These are phyloP conservation scores for Nephrotoma flavescens DNA, from an alignment of 2,888 invertebrate species.

Conservation along the genomic window DNA sequence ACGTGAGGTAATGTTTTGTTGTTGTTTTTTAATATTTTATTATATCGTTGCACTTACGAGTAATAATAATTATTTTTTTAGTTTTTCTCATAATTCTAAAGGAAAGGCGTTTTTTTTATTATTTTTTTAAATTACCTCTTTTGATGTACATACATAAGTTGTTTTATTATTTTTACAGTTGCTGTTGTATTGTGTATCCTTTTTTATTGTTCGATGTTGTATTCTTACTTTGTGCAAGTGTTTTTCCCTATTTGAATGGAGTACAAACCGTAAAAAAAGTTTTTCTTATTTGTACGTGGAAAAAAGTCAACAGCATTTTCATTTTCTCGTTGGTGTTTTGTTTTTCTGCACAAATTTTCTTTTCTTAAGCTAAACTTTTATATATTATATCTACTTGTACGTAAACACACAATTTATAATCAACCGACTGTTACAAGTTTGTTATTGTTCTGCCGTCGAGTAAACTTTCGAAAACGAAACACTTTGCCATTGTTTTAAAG, in stretches of 20 bases:
- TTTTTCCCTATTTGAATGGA: neutral
- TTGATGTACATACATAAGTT: neutral
- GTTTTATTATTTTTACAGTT: neutral
- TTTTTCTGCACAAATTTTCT: neutral
- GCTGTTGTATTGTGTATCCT: neutral
- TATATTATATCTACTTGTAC: no score
- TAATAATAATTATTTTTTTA: neutral
- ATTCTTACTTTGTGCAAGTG: neutral
- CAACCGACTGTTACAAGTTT: neutral
- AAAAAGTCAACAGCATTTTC: neutral
- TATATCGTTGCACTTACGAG: neutral
- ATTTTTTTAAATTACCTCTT: neutral
- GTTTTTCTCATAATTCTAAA: neutral
- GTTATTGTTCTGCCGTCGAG: neutral
- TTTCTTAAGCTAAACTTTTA: neutral
- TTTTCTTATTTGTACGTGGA: neutral
- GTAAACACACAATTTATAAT: neutral
- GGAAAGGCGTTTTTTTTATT: neutral
- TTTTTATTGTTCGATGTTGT: neutral
- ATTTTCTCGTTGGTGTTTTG: neutral
- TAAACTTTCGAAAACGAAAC: neutral
- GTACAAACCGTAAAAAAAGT: neutral
- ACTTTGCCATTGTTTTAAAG: neutral
- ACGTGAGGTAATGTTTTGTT: neutral
- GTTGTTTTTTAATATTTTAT: neutral